Evolutionary conservation across 2,797 vertebrate genomes (phyloP), one percentile per base, ranked within the genome.

Genomic region (Tympanoctomys barrerae): DNA sequence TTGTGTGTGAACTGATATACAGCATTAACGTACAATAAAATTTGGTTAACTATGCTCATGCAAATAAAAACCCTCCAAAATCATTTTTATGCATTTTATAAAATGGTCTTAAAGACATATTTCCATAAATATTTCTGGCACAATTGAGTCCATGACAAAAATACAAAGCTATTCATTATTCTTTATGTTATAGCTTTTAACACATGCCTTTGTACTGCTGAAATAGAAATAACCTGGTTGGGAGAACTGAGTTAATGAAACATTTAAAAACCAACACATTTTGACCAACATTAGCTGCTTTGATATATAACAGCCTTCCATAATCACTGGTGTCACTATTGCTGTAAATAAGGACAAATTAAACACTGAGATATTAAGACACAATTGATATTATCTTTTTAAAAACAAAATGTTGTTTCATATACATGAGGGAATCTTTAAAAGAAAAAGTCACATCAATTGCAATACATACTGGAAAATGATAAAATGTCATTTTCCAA

Each of bases 61-160:
- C 98, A 98, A 98, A 98, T 97, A 98, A 98, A 98, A 98, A 97
- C 94, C 97, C 92, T 97, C 94, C 97, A 97, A 97, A 98, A 95
- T 97, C 92, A 97, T 91, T 97, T 97, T 96, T 97, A 18, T 96
- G 81, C 94, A 98, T 97, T 98, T 97, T 98, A 98, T 97, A 98
- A 98, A 99, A 98, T 97, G 97, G 97, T 97, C 94, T 98, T 98
- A 97, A 97, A 98, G 97, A 97, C 98, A 96, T 91, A 98, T 97
- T 97, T 97, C 96, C 97, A 97, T 98, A 98, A 98, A 98, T 83
- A 98, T 98, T 98, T 97, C 98, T 91, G 98, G 98, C 98, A 98
- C 97, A 98, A 97, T 98, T 98, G 95, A 98, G 97, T 97, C 97
- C 98, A 97, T 81, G 95, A 98, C 97, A 98, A 98, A 98, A 98